These are phyloP conservation scores for Agriotes lineatus DNA, from an alignment of 2,888 invertebrate genomes.

Conservation along the genomic window DNA sequence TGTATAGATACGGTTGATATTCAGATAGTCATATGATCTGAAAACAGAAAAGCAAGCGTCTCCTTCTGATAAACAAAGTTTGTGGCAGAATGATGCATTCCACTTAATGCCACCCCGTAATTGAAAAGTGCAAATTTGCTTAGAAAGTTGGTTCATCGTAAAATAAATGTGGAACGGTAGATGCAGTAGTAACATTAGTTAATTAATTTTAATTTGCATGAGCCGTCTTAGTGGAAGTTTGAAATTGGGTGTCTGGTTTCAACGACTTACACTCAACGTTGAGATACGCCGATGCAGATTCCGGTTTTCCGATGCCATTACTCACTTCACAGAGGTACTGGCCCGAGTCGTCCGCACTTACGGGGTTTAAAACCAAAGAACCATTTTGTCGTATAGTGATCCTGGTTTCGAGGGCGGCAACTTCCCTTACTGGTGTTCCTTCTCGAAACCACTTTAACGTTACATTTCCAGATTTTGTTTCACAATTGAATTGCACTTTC, in stretches of 20 bases:
- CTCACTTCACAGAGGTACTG: constrained; percentile 96
- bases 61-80: neutral
- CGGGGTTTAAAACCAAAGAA: constrained; percentile 92
- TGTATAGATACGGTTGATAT: no score
- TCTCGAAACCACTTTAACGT: constrained; percentile 95
- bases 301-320: constrained; percentile 96
- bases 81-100: neutral
- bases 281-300: constrained; percentile 94
- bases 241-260: constrained; percentile 13
- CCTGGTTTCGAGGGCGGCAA: constrained; percentile 86
- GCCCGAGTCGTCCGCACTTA: constrained; percentile 94
- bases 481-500: constrained; percentile 94
- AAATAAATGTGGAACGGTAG: neutral
- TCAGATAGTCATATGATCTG: no score
- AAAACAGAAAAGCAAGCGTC: no score
- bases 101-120: neutral
- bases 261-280: constrained; percentile 93
- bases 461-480: constrained; percentile 96
- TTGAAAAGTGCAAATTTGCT: neutral
- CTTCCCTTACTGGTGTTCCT: constrained; percentile 88
- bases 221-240: constrained; percentile 12
- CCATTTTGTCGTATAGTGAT: constrained; percentile 90
- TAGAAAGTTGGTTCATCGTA: neutral
- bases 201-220: constrained; percentile 38
- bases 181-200: constrained; percentile 29